These are phyloP conservation scores for Vidua chalybeata DNA, from an alignment of 2,113 vertebrate genomes.

Conservation along the genomic window DNA sequence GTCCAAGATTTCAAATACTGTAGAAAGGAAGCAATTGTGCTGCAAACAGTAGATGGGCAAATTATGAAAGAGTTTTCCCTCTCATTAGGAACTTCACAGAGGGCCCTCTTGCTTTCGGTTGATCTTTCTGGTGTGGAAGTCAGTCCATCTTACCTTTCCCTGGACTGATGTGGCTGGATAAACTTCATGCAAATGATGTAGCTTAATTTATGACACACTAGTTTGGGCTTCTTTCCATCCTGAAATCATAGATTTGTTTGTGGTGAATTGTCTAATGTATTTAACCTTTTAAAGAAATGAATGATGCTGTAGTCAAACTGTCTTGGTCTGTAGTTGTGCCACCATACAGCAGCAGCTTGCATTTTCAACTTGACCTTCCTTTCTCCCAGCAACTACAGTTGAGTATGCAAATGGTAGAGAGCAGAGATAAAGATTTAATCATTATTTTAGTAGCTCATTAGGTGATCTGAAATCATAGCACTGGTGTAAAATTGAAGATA, in stretches of 20 bases:
- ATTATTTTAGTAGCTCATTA: neutral
- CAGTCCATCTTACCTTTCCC: neutral
- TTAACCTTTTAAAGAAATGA: neutral
- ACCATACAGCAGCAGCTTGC: neutral
- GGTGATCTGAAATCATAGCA: neutral
- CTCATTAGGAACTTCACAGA: neutral
- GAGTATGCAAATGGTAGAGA: neutral
- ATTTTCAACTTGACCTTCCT: conserved; percentile 14
- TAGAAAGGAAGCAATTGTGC: neutral
- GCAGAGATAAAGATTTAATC: neutral
- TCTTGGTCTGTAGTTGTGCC: neutral
- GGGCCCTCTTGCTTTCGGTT: neutral
- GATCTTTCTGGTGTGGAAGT: neutral
- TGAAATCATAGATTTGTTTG: neutral
- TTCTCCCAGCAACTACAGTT: neutral
- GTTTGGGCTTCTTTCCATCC: neutral
- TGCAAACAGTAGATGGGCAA: neutral
- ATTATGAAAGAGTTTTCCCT: neutral
- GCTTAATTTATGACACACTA: neutral
- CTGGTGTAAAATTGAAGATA: neutral
- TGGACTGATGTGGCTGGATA: neutral
- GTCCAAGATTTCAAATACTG: neutral
- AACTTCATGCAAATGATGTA: neutral
- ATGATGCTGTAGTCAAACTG: neutral
- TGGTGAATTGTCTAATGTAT: neutral